Evolutionary conservation across 2,888 invertebrate genomes (phyloP).

Genomic region (Metacarcinus magister): DNA sequence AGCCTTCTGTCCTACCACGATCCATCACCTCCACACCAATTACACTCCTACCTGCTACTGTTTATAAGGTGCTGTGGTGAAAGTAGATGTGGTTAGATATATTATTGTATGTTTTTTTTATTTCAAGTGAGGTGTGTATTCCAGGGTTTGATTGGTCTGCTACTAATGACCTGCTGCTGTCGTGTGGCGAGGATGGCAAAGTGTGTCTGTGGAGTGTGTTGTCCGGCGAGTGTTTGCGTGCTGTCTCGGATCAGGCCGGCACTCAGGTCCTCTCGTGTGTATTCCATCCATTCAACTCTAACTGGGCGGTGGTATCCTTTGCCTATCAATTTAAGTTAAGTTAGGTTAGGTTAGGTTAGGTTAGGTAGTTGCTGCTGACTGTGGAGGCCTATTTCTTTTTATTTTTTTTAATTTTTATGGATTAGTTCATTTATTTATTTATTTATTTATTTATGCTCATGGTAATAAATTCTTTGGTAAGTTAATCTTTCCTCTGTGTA

Average conservation of each 20-base stretch:
- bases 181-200: slow-evolving; percentile 90
- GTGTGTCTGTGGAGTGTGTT: slow-evolving; percentile 90
- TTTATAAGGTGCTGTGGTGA: not conserved
- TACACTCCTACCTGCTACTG: not conserved
- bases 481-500: too few species aligned
- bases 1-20: not conserved
- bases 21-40: not conserved
- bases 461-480: too few species aligned
- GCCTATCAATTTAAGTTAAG: not conserved
- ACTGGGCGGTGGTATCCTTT: slow-evolving; percentile 92
- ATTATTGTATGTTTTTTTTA: not conserved
- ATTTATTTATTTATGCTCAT: not conserved
- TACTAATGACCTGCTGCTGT: slow-evolving; percentile 92
- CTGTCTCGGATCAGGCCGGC: slow-evolving; percentile 88
- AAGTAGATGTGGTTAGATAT: not conserved
- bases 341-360: too few species aligned
- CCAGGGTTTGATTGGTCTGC: slow-evolving; percentile 93
- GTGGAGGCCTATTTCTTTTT: not conserved
- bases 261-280: slow-evolving; percentile 88
- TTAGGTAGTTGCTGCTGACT: not conserved
- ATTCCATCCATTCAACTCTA: slow-evolving; percentile 94
- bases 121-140: slow-evolving; percentile 77
- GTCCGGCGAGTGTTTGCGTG: slow-evolving; percentile 87
- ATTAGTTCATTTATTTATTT: not conserved
- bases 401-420: not conserved